phyloP scores from a whole-genome alignment of 2,797 vertebrate species.

The Acipenser transmontanus region DNA sequence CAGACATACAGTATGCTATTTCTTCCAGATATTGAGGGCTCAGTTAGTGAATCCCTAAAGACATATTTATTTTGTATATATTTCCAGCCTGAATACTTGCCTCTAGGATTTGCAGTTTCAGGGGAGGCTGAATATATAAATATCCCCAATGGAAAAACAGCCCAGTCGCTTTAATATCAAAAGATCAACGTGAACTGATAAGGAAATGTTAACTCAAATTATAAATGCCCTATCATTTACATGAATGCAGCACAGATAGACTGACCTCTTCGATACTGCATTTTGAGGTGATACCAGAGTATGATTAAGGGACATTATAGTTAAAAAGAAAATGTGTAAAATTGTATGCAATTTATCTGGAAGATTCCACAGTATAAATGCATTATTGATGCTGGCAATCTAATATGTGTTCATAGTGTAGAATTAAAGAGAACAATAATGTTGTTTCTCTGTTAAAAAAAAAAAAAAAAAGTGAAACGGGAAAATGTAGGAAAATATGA shows the following conservation, averaged over 20 bases:
- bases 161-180: background rate
- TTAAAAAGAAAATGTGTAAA: background rate
- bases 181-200: background rate
- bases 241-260: background rate
- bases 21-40: no score
- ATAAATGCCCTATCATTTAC: background rate
- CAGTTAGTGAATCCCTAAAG: background rate
- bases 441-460: no score
- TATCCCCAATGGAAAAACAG: background rate
- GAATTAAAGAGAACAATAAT: no score
- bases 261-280: background rate
- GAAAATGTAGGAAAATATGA: no score
- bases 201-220: background rate
- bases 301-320: background rate
- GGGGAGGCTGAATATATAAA: background rate
- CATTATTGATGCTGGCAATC: slow-evolving; percentile 1
- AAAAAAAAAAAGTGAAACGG: no score
- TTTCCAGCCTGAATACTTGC: background rate
- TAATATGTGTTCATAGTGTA: background rate
- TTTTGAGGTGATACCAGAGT: background rate
- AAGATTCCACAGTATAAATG: background rate
- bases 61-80: background rate
- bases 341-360: background rate
- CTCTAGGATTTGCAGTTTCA: background rate
- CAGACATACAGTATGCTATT: no score